Conservation (phyloP, 2,113 vertebrate genomes). For the Odontophorus gujanensis region DNA sequence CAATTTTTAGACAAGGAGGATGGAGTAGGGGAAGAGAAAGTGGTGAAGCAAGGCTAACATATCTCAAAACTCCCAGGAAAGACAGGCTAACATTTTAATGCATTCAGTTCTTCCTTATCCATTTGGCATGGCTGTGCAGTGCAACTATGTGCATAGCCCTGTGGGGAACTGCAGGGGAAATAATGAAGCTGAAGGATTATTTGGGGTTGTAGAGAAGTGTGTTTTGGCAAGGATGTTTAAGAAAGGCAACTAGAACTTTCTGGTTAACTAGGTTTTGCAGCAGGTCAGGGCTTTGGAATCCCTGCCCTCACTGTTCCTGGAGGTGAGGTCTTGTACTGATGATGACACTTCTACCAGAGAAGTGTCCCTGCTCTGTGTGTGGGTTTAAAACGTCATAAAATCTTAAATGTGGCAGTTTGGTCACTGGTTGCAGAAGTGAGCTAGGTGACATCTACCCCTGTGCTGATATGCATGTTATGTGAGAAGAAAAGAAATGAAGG, state of each 20-base stretch:
- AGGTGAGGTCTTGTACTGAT: not conserved
- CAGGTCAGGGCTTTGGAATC: not conserved
- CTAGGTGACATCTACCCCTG: not conserved
- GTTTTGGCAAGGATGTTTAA: not conserved
- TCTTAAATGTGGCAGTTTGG: not conserved
- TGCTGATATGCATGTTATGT: too few species aligned
- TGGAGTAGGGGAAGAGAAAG: not conserved
- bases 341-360: not conserved
- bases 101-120: not conserved
- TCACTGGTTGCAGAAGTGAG: not conserved
- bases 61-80: not conserved
- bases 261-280: not conserved
- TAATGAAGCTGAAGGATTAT: not conserved
- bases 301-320: not conserved
- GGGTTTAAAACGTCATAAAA: not conserved
- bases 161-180: not conserved
- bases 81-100: not conserved
- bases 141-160: fast-evolving
- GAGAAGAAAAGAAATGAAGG: not conserved
- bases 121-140: not conserved
- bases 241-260: not conserved
- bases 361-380: not conserved
- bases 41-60: not conserved
- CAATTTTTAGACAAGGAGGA: not conserved
- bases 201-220: not conserved